Evolutionary conservation across 2,113 vertebrate genomes (phyloP).

Genomic region (Prochilodus magdalenae): DNA sequence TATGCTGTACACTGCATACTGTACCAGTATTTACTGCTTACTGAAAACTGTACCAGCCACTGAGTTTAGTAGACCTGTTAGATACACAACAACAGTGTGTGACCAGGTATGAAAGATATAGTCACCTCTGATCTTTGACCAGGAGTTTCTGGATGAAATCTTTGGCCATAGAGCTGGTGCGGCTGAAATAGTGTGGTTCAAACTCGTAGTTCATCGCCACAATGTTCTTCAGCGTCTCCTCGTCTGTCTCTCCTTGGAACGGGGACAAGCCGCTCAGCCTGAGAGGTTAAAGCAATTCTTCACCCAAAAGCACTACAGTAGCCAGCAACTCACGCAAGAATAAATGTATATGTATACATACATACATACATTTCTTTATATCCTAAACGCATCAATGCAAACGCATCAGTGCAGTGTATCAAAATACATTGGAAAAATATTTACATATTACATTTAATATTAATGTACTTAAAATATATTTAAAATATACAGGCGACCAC

Average conservation of each 20-base stretch:
- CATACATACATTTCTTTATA: too few species aligned
- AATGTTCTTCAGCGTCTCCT: conserved; percentile 78
- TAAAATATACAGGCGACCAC: too few species aligned
- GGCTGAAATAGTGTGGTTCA: conserved; percentile 72
- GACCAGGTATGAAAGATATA: not conserved
- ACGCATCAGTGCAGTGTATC: too few species aligned
- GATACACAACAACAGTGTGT: not conserved
- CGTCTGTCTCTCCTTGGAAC: conserved; percentile 81
- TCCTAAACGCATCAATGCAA: too few species aligned
- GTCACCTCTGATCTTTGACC: conserved; percentile 76
- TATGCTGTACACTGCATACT: too few species aligned
- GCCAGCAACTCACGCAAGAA: too few species aligned
- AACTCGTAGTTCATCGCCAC: conserved; percentile 76
- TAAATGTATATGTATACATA: too few species aligned
- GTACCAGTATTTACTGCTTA: too few species aligned
- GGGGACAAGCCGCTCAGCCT: conserved; percentile 87
- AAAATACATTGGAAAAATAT: too few species aligned
- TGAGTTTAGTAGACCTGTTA: not conserved
- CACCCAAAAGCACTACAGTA: not conserved
- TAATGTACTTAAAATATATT: too few species aligned
- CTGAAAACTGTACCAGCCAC: not conserved
- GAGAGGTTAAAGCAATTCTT: conserved; percentile 25
- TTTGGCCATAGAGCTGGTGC: conserved; percentile 78
- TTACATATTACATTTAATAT: too few species aligned
- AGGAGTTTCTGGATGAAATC: conserved; percentile 82